Base-by-base conservation (phyloP, 2,113 vertebrate genomes). In the Prunella himalayana region DNA sequence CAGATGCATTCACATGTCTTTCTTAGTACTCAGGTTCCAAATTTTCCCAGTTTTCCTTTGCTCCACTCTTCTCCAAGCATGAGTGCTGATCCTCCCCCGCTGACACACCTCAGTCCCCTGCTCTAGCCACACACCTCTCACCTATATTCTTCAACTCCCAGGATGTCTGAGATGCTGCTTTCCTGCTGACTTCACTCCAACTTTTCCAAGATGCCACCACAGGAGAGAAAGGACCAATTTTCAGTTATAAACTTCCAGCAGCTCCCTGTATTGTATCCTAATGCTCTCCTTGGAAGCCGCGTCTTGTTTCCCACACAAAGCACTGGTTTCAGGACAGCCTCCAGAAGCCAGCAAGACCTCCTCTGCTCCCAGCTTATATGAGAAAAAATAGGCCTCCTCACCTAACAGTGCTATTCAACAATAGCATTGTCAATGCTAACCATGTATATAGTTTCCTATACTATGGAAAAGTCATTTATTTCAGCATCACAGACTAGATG, bases 241-340 rank as follows among this genome's bases (percentile, higher is more conserved):
- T 73, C 33, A 68, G 7, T 12, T 30, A 42, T 9, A 19, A 50
- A 59, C 14, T 37, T 31, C 7, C 41, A 70, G 42, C 7, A 42
- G 31, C 9, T 86, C 31, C 30, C 10, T 5, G 21, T 14, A 16
- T 11, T 33, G 7, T 31, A 13, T n/a, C 27, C 66, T 54, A 20
- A 0, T 0, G 0, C 3, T 66, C 57, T 70, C 13, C 28, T 66
- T 87, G 31, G n/a, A 66, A 87, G 28, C 3, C 3, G 2, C 15
- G 5, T 9, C 7, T 61, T 22, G 3, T 44, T 88, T 65, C 35
- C 27, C 47, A 42, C 33, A 47, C 3, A 71, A 56, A 91, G 7
- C 13, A n/a, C 4, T 39, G 10, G 17, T 41, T 60, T 65, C 53
- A 60, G n/a, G 18, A 15, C 12, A 86, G n/a, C 7, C 37, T 82